A percentile compares a stretch with the other conserved stretches of the same genome.
Conservation (phyloP, 64 coral and sea anemone species). For the Pocillopora verrucosa region DNA sequence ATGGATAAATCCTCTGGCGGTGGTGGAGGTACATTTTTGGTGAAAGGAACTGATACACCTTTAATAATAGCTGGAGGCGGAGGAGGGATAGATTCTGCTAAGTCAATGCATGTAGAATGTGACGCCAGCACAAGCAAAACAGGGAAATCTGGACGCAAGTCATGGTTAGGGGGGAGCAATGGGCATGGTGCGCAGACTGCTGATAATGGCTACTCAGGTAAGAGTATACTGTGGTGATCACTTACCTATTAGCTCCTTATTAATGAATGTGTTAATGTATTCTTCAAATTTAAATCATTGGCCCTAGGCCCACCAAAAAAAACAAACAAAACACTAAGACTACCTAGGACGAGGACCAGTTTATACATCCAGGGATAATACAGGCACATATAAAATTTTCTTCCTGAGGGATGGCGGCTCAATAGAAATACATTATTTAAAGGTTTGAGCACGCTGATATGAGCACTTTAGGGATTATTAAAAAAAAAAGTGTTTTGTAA, state of each 20-base stretch:
- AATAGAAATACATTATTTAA: too few relatives aligned
- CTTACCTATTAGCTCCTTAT: background rate
- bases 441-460: too few relatives aligned
- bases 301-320: too few relatives aligned
- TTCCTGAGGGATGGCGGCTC: too few relatives aligned
- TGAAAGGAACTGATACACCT: conserved; percentile 7
- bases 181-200: background rate
- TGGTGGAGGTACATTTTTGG: conserved; percentile 71
- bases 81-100: conserved; percentile 21
- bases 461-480: too few relatives aligned
- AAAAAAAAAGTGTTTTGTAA: background rate
- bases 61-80: conserved; percentile 67
- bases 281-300: too few relatives aligned
- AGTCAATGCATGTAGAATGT: background rate
- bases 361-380: too few relatives aligned
- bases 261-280: background rate
- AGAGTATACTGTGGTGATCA: background rate
- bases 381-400: too few relatives aligned
- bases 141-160: background rate
- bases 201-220: background rate
- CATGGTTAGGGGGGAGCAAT: background rate
- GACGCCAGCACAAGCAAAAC: background rate
- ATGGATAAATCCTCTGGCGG: background rate
- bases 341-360: too few relatives aligned
- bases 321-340: background rate